Evolutionary conservation across 2,797 vertebrate species (phyloP).

Genomic region (Enteromius mattozi): DNA sequence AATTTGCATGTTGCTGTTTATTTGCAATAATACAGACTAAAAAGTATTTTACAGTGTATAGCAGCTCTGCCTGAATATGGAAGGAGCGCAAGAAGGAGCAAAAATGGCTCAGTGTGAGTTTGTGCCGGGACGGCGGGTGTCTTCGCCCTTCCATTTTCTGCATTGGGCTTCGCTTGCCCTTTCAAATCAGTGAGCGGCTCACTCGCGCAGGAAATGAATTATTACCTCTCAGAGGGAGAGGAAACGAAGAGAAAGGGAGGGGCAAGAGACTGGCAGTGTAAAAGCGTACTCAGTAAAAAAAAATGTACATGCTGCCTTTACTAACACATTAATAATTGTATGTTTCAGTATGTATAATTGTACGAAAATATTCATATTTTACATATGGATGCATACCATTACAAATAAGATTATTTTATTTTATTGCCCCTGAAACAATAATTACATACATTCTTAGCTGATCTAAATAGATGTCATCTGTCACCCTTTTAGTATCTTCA

Average conservation of each 20-base stretch:
- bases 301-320: not conserved
- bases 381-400: not conserved
- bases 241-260: slow-evolving; percentile 28
- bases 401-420: not conserved
- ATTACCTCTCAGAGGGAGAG: slow-evolving; percentile 50
- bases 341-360: not conserved
- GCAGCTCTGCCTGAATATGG: slow-evolving; percentile 3
- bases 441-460: not conserved
- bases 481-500: slow-evolving; percentile 1
- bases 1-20: not conserved
- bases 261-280: slow-evolving; percentile 24
- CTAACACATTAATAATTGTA: not conserved
- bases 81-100: not conserved
- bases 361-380: not conserved
- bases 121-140: slow-evolving; percentile 35
- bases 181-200: slow-evolving; percentile 62
- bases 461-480: slow-evolving; percentile 19
- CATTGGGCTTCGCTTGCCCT: slow-evolving; percentile 54
- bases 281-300: slow-evolving; percentile 30
- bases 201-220: slow-evolving; percentile 61
- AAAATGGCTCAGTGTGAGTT: slow-evolving; percentile 36
- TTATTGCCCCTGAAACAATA: not conserved
- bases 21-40: not conserved
- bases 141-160: slow-evolving; percentile 51
- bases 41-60: not conserved